phyloP scores from a whole-genome alignment of 2,113 vertebrate species.

The Paramisgurnus dabryanus region DNA sequence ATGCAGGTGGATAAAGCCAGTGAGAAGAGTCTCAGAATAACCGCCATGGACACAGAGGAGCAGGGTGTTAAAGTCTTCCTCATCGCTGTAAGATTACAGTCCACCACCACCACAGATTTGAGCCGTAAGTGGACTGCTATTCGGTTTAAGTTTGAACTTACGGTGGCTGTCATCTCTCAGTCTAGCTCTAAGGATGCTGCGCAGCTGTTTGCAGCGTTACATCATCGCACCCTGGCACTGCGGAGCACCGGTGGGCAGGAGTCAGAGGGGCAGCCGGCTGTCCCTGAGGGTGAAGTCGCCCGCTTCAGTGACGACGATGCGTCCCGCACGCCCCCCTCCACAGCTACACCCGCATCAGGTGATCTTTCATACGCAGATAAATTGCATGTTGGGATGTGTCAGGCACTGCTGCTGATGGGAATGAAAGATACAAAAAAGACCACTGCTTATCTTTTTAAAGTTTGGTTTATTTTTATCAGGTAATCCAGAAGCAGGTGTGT shows the following conservation, averaged over 20 bases:
- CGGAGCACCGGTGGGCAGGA: constrained; percentile 89
- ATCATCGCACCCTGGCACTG: constrained; percentile 92
- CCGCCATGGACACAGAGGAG: constrained; percentile 95
- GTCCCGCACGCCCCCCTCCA: constrained; percentile 47
- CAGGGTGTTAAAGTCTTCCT: constrained; percentile 97
- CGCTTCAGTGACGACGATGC: constrained; percentile 82
- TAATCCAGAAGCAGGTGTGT: constrained; percentile 72
- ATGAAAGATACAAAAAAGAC: too few species aligned
- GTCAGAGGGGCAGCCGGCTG: constrained; percentile 72
- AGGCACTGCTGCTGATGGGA: neutral
- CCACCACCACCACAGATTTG: neutral
- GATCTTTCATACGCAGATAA: constrained; percentile 56
- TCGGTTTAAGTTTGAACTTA: neutral
- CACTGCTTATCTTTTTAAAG: too few species aligned
- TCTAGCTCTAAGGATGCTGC: constrained; percentile 95
- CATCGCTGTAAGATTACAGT: constrained; percentile 83
- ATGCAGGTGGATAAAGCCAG: constrained; percentile 99
- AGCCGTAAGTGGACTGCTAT: neutral
- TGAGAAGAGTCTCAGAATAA: constrained; percentile 95
- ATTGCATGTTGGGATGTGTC: neutral
- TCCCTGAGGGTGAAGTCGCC: constrained; percentile 70
- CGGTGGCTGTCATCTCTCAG: constrained; percentile 62
- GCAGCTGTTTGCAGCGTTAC: constrained; percentile 89
- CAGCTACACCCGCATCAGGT: constrained; percentile 72
- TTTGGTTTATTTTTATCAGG: constrained; percentile 65